These are phyloP conservation scores for Piliocolobus tephrosceles DNA, from an alignment of 2,113 vertebrate species.

Conservation along the genomic window DNA sequence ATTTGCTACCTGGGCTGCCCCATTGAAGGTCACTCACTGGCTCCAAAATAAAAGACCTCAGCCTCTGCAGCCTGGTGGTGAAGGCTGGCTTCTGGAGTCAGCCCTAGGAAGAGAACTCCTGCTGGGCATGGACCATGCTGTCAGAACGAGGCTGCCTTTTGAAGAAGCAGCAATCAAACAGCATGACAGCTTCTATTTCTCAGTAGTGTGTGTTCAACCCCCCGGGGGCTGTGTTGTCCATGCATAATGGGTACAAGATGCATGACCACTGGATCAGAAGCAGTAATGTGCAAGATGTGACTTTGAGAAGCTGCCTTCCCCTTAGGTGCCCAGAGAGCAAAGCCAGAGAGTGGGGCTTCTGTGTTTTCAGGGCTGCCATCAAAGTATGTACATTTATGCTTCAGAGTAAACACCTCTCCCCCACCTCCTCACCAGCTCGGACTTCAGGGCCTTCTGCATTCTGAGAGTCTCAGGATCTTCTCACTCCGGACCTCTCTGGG, in stretches of 20 bases:
- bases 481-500: slow-evolving; percentile 79
- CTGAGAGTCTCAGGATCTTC: slow-evolving; percentile 72
- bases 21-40: neutral
- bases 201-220: neutral
- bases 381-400: slow-evolving; percentile 42
- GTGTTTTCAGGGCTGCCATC: neutral
- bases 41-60: neutral
- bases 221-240: neutral
- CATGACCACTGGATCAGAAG: neutral
- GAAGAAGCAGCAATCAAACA: slow-evolving; percentile 42
- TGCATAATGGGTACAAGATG: slow-evolving; percentile 42
- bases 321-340: neutral
- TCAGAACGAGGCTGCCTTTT: neutral
- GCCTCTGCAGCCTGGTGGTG: neutral
- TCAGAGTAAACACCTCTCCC: neutral
- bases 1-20: slow-evolving; percentile 22
- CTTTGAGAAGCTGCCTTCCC: slow-evolving; percentile 9
- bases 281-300: neutral
- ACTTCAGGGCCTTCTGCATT: slow-evolving; percentile 61
- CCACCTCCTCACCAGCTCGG: neutral
- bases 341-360: slow-evolving; percentile 18
- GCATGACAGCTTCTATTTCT: slow-evolving; percentile 29
- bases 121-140: neutral
- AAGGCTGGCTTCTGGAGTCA: slow-evolving; percentile 10
- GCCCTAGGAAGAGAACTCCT: neutral